These are phyloP conservation scores for Agapornis roseicollis DNA, from an alignment of 2,113 vertebrate species.

Conservation along the genomic window DNA sequence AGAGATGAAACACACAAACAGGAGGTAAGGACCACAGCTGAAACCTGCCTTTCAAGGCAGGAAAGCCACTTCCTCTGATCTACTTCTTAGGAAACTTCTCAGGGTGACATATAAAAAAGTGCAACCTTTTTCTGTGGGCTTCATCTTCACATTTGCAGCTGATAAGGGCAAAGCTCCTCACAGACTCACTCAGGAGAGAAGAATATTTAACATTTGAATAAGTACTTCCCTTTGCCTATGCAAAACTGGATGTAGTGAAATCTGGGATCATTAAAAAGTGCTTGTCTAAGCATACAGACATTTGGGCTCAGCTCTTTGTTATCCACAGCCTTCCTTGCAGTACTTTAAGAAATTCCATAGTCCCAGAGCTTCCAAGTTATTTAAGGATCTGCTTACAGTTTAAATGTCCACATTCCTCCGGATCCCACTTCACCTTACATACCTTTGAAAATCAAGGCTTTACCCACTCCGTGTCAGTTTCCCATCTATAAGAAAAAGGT, in stretches of 20 bases:
- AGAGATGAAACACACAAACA: not conserved
- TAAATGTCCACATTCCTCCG: not conserved
- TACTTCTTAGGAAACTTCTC: not conserved
- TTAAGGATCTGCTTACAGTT: not conserved
- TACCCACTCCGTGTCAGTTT: not conserved
- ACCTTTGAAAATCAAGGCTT: not conserved
- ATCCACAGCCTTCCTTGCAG: not conserved
- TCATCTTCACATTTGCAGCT: not conserved
- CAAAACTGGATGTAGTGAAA: not conserved
- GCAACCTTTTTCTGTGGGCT: not conserved
- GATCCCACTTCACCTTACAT: not conserved
- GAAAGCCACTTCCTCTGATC: not conserved
- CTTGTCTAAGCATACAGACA: not conserved
- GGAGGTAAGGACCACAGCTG: not conserved
- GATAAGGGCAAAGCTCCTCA: constrained; percentile 6
- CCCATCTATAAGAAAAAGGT: not conserved
- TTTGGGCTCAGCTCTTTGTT: not conserved
- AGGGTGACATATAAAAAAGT: not conserved
- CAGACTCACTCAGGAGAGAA: not conserved
- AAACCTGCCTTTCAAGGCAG: not conserved
- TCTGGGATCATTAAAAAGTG: not conserved
- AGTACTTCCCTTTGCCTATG: not conserved
- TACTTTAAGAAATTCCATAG: not conserved
- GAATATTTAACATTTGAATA: not conserved
- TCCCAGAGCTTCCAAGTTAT: not conserved